Base-by-base conservation (phyloP, 2,888 invertebrate species). In the Augochlorella aurata region DNA sequence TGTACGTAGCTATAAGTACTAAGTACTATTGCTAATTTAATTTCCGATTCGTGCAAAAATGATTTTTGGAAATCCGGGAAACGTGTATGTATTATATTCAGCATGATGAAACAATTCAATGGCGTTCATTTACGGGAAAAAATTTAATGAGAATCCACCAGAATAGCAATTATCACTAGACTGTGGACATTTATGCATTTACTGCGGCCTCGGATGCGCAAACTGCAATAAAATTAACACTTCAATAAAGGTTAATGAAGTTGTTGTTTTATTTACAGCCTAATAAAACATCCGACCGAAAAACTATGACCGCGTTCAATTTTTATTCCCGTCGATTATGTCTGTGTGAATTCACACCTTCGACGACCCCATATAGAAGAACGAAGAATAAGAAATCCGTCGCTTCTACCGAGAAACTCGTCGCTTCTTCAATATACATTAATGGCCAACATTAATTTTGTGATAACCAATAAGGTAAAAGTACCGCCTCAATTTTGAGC, bases 241-340 rank as follows among this genome's bases (percentile, higher is more conserved):
- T 38, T 47, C 71, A 67, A 74, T 82, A 69, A 50, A 38, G 61
- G 16, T 61, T 61, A 61, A 61, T 61, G 61, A 61, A 61, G 29
- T 61, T 61, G 29, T 61, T 29, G 61, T 61, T 29, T 61, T 61
- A 61, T 61, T 61, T 29, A 16, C 61, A 3, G 61, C 29, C 61
- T 29, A 61, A 61, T 61, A 61, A 61, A 61, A 29, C 61, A 8
- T 29, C 24, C 61, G 16, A 29, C 61, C 61, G 61, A 29, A 9
- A 16, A 29, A 61, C 54, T 1, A 58, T 21, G 54, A 7, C 47
- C 61, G 24, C 58, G 58, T 24, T 21, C 24, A 58, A 58, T 58
- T 58, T 58, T 58, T 58, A 58, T 58, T 58, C 24, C 10, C 24
- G 16, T 16, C 8, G 61, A 61, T 38, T 21, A 24, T 1, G 14